Conservation (phyloP, 2,888 invertebrate species). For the Ophonus ardosiacus region DNA sequence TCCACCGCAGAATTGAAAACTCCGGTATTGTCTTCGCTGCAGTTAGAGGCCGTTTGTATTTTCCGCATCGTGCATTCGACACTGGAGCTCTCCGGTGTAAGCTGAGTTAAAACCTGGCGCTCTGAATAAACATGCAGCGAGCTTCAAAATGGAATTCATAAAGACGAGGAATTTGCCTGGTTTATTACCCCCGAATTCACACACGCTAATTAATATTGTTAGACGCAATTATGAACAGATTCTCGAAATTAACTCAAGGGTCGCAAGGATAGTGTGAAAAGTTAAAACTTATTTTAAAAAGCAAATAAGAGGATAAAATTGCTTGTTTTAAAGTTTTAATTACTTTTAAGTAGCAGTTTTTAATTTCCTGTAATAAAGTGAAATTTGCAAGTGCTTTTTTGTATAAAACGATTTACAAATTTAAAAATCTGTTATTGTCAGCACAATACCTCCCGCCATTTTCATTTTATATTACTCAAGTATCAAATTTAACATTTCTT, state of each 20-base stretch:
- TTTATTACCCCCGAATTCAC: constrained; percentile 33
- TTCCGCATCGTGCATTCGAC: constrained; percentile 46
- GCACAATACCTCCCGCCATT: no score
- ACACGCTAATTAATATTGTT: constrained; percentile 5
- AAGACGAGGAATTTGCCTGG: constrained; percentile 6
- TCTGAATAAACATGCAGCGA: constrained; percentile 25
- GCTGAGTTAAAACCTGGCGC: constrained; percentile 17
- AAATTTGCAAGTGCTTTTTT: no score
- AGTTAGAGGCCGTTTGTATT: constrained; percentile 50
- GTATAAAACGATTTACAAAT: no score
- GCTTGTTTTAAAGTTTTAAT: no score
- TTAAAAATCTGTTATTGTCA: no score
- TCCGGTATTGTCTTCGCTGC: constrained; percentile 18
- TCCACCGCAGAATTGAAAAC: background rate
- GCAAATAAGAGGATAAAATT: no score
- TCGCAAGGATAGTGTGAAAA: background rate
- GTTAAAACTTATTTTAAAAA: no score
- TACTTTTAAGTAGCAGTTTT: no score
- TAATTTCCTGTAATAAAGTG: no score
- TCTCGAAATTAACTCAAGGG: background rate
- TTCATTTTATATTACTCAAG: no score
- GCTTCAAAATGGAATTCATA: constrained; percentile 33
- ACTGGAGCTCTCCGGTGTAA: constrained; percentile 26
- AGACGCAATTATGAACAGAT: background rate
- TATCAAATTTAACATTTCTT: no score